Percentiles rank a stretch among this genome's conserved stretches.
Conservation (phyloP, 1,140 invertebrate species). For the Aphelenchoides fujianensis region DNA sequence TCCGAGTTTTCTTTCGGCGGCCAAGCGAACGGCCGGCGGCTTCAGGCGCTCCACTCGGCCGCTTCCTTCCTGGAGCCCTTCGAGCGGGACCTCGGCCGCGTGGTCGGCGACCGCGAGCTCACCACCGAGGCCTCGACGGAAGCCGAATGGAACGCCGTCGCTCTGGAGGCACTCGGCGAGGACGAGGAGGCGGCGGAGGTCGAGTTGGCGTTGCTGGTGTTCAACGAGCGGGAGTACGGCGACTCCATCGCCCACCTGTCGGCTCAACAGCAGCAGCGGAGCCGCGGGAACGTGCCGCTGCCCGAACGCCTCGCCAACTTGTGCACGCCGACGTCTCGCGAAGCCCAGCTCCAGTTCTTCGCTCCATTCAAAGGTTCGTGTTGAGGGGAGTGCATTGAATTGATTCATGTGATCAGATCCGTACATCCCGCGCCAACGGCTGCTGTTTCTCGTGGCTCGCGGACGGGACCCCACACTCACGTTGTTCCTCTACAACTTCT, state of each 20-base stretch:
- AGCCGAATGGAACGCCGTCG: not conserved
- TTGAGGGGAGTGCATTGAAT: too few relatives aligned
- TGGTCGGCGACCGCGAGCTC: not conserved
- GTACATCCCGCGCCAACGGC: conserved; percentile 47
- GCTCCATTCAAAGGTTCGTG: conserved; percentile 6
- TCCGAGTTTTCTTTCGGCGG: not conserved
- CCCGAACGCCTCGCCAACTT: not conserved
- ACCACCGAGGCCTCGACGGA: not conserved
- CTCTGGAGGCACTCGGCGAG: conserved; percentile 46
- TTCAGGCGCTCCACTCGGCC: conserved; percentile 34
- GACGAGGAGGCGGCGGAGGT: conserved; percentile 32
- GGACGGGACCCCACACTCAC: conserved; percentile 36
- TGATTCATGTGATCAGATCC: conserved; percentile 31
- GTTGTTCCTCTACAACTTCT: conserved; percentile 47
- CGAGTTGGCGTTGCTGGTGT: conserved; percentile 36
- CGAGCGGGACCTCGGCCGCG: conserved; percentile 23
- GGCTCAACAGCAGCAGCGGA: not conserved
- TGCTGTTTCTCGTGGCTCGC: conserved; percentile 32
- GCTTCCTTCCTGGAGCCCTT: conserved; percentile 37
- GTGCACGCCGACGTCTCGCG: not conserved
- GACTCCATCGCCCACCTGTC: not conserved
- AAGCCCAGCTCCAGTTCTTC: not conserved
- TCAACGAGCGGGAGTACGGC: conserved; percentile 29
- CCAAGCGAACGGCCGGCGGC: conserved; percentile 16
- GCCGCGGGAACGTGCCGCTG: not conserved